Evolutionary conservation across 2,797 vertebrate genomes (phyloP).

Genomic region (Danionella dracula): DNA sequence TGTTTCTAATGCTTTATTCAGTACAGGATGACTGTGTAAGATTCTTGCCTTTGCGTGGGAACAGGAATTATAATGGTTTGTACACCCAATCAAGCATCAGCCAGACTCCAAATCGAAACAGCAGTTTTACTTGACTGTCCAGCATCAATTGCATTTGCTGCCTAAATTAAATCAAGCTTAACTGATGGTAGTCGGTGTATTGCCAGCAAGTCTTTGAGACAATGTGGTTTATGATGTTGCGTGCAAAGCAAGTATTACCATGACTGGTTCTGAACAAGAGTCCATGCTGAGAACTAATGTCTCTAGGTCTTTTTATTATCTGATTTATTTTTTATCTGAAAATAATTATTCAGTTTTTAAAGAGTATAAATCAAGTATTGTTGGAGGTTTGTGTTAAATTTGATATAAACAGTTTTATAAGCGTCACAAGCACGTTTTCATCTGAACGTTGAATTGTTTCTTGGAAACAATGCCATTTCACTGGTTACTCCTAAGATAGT

Average conservation of each 20-base stretch:
- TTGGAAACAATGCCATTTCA: not conserved
- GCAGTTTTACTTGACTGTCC: conserved; percentile 45
- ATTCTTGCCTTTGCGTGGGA: conserved; percentile 36
- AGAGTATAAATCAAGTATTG: too few species aligned
- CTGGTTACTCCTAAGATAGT: conserved; percentile 22
- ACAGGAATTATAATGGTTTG: conserved; percentile 41
- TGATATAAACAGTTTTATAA: too few species aligned
- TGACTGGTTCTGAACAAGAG: not conserved
- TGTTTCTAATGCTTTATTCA: conserved; percentile 37
- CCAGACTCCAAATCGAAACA: conserved; percentile 48
- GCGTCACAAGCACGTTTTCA: too few species aligned
- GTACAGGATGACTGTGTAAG: conserved; percentile 43
- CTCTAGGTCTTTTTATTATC: too few species aligned
- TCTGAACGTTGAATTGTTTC: too few species aligned
- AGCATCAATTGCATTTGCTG: conserved; percentile 52
- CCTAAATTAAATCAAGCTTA: conserved; percentile 52
- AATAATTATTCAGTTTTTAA: too few species aligned
- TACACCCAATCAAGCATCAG: conserved; percentile 43
- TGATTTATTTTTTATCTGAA: too few species aligned
- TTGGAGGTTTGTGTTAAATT: too few species aligned
- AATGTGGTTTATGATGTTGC: conserved; percentile 39
- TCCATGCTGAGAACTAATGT: not conserved
- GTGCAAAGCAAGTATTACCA: conserved; percentile 44
- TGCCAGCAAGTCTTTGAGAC: conserved; percentile 43
- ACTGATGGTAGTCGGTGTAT: conserved; percentile 40